Evolutionary conservation across 2,797 vertebrate genomes (phyloP), one percentile per base, ranked within the genome.

Genomic region (Arctocebus calabarensis): DNA sequence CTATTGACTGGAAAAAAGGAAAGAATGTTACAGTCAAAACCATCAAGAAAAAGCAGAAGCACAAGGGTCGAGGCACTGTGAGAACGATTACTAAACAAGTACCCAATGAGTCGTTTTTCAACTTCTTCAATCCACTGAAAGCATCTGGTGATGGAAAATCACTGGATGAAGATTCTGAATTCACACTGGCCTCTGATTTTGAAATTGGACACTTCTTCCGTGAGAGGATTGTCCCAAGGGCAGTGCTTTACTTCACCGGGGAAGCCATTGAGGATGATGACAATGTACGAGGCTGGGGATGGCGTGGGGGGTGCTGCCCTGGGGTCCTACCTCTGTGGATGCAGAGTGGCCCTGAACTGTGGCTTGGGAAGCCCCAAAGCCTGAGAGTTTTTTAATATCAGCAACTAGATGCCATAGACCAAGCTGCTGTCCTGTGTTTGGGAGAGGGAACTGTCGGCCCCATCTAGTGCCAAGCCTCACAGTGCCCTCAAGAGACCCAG

Each of bases 151-250:
- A 40, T 40, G 40, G 40, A 40, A 5, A 40, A 40, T 40, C 40
- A 3, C 40, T 40, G 99, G 99, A 99, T 84, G 99, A 99, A 98
- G 99, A 99, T 94, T 99, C 99, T 0, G 99, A 99, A 96, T 99
- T 99, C 97, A 99, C 98, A 45, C 97, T 99, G 97, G 99, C 99
- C 91, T 99, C 99, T 93, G 99, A 99, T 98, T 99, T 99, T 98
- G 99, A 99, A 98, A 99, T 99, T 0, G 99, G 99, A 32, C 99
- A 99, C 97, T 99, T 99, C 98, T 99, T 99, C 98, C 99, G 99
- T 92, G 99, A 99, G 98, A 99, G 99, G 98, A 99, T 99, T 98
- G 99, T 99, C 84, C 99, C 99, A 25, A 98, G 99, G 97, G 99
- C 99, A 0, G 99, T 99, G 96, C 99, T 99, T 27, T 99, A 99